A percentile compares a stretch with the other conserved stretches of the same genome.
Evolutionary conservation across 2,113 vertebrate species (phyloP).

Genomic region (Brachyhypopomus gauderio): DNA sequence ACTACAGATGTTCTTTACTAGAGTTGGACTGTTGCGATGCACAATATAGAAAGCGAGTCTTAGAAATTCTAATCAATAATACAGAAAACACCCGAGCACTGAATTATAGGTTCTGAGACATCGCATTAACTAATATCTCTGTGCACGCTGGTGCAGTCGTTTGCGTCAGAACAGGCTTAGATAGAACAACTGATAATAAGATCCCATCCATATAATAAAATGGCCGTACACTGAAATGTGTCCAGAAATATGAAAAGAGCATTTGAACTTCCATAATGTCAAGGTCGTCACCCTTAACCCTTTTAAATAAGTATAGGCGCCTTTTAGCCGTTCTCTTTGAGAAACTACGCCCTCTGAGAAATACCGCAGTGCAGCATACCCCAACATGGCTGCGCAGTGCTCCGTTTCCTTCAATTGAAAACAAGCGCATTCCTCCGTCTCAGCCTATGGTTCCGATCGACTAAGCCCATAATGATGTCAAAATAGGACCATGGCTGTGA

Average conservation of each 20-base stretch:
- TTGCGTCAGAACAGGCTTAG: not conserved
- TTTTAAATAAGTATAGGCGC: constrained; percentile 83
- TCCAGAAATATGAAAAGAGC: constrained; percentile 67
- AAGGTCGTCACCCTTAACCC: constrained; percentile 91
- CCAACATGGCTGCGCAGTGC: constrained; percentile 55
- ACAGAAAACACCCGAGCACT: not conserved
- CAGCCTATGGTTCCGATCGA: not conserved
- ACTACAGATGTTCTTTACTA: constrained; percentile 63
- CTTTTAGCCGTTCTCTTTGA: constrained; percentile 80
- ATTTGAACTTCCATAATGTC: constrained; percentile 93
- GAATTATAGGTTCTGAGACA: not conserved
- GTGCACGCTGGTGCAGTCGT: not conserved
- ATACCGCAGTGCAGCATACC: constrained; percentile 55
- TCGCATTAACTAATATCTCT: not conserved
- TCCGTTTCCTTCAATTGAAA: constrained; percentile 29
- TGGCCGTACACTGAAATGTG: not conserved
- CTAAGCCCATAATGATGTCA: not conserved
- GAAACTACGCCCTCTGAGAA: constrained; percentile 53
- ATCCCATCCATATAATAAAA: not conserved
- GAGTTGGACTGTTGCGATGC: not conserved
- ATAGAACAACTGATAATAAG: not conserved
- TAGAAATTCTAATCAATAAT: constrained; percentile 22
- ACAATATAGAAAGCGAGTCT: not conserved
- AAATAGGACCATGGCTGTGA: not conserved
- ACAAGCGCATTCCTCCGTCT: constrained; percentile 8